Base-by-base conservation (phyloP, 2,888 invertebrate species). In the Cryptosula pallasiana region DNA sequence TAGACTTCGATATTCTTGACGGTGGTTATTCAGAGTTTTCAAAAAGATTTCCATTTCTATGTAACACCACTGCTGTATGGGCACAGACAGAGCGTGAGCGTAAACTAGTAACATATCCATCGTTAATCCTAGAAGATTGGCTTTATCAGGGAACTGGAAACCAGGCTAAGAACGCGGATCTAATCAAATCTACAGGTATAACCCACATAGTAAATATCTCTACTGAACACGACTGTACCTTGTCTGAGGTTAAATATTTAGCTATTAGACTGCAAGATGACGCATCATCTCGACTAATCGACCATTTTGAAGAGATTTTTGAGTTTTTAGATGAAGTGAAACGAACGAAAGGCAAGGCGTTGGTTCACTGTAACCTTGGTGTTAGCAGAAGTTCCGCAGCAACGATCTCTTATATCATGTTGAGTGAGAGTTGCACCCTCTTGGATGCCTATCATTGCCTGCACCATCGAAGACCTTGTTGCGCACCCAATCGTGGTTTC, bases 331-430 rank as follows among this genome's bases (percentile, higher is more conserved):
- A 73, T 9, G 75, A 75, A 1, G 63, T 63, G 5, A 63, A 32
- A 32, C 27, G 63, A 63, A 63, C 63, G 2, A 34, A 34, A 63
- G 81, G 81, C 13, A 71, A 77, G 2, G 78, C 82, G 3, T 73
- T 82, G 55, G 79, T 81, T 13, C 80, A 81, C 72, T 81, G 81
- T 58, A 79, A 79, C 63, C 76, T 79, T 57, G 81, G 80, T 16
- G 75, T 78, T 20, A 78, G 79, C 70, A 74, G 80, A 13, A 78
- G 79, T 69, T 75, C 80, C 5, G 77, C 79, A 16, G 74, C 79
- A 0, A 75, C 76, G 35, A 76, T 80, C 35, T 78, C 78, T 27
- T 79, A 76, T 57, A 71, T 80, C 32, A 79, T 80, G 79, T 72
- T 73, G 57, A 73, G 73, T 1, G 73, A 75, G 29, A 55, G 72